Evolutionary conservation across 2,888 invertebrate genomes (phyloP).

Genomic region (Chymomyza caudatula): DNA sequence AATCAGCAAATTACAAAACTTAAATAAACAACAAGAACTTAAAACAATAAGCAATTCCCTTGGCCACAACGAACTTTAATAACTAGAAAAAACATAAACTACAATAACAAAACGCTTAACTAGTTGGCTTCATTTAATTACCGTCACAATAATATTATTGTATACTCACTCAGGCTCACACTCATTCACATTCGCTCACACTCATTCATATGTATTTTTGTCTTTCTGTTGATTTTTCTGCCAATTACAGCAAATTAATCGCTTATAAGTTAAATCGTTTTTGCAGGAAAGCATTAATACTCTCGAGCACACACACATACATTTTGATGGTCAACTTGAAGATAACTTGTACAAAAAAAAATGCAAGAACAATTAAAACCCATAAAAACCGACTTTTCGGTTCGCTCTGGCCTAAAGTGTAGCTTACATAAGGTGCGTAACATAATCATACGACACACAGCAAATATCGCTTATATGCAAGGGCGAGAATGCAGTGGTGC

Average conservation of each 20-base stretch:
- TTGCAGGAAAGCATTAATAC: background rate
- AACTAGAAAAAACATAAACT: background rate
- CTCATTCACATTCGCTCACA: background rate
- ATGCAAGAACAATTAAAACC: too few relatives aligned
- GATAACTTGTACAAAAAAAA: too few relatives aligned
- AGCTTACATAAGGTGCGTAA: too few relatives aligned
- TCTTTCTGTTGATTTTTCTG: background rate
- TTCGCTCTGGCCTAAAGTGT: too few relatives aligned
- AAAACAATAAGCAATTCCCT: conserved; percentile 34
- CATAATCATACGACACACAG: too few relatives aligned
- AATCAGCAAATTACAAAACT: conserved; percentile 53
- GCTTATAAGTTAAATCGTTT: conserved; percentile 1
- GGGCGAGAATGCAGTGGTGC: too few relatives aligned
- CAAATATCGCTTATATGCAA: too few relatives aligned
- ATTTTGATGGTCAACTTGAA: too few relatives aligned
- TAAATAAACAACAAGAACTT: conserved; percentile 22
- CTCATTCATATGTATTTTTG: background rate
- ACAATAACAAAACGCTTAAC: background rate
- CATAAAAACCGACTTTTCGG: too few relatives aligned
- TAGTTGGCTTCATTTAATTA: background rate
- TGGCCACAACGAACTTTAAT: conserved; percentile 25
- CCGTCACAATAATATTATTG: background rate
- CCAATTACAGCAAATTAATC: background rate
- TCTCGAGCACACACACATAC: too few relatives aligned
- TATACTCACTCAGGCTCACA: background rate